These are phyloP conservation scores for Sepiola atlantica DNA, from an alignment of 2,888 invertebrate genomes.

Conservation along the genomic window DNA sequence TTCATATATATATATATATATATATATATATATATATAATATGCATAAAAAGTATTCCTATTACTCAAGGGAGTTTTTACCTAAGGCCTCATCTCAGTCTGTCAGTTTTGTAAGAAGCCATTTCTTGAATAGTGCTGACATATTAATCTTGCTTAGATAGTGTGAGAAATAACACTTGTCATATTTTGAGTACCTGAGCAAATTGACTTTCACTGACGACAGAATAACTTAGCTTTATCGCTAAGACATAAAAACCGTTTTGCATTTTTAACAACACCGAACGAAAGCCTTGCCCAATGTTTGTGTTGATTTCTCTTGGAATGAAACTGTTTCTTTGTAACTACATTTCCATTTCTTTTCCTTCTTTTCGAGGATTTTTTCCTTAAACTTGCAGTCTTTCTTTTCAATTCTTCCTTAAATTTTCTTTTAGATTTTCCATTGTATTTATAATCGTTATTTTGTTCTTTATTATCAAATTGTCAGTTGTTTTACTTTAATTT, in stretches of 20 bases:
- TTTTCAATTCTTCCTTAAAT: neutral
- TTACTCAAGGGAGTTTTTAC: neutral
- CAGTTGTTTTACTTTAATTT: no score
- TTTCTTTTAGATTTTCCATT: no score
- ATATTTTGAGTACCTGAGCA: neutral
- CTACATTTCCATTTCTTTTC: no score
- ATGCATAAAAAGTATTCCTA: neutral
- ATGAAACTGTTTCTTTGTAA: no score
- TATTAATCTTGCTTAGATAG: neutral
- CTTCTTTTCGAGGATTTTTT: no score
- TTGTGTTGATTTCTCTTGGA: no score
- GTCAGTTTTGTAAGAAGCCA: constrained; percentile 12
- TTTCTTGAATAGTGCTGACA: constrained; percentile 21
- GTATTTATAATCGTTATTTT: no score
- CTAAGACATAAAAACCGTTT: neutral
- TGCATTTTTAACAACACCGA: neutral
- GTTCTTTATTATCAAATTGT: no score
- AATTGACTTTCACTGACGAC: neutral
- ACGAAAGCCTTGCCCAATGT: no score
- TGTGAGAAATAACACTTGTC: constrained; percentile 14
- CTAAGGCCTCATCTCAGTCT: neutral
- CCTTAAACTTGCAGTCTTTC: neutral
- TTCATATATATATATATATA: neutral
- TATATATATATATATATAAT: constrained; percentile 32
- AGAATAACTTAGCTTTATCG: neutral